phyloP scores from a whole-genome alignment of 2,888 invertebrate species.

The Thysanoteuthis rhombus region DNA sequence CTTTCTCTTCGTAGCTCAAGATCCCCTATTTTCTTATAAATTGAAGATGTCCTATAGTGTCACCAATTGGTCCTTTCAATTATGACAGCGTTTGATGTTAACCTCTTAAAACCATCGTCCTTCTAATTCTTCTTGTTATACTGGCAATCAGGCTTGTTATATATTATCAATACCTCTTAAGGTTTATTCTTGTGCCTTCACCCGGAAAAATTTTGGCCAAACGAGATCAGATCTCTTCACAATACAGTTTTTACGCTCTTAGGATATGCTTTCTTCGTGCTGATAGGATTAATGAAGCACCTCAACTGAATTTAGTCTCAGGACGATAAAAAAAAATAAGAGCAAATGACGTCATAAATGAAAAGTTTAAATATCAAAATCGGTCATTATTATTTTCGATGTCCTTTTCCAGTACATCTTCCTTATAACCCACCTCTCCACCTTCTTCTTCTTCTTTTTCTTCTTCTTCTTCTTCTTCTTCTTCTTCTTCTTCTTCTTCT shows the following conservation, averaged over 20 bases:
- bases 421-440: too few relatives aligned
- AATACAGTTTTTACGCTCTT: background rate
- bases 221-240: background rate
- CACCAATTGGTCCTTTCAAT: background rate
- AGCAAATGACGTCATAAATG: too few relatives aligned
- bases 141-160: background rate
- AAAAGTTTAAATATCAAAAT: too few relatives aligned
- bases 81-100: background rate
- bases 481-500: too few relatives aligned
- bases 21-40: background rate
- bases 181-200: background rate
- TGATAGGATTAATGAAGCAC: too few relatives aligned
- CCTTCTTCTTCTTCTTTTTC: too few relatives aligned
- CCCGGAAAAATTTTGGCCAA: background rate
- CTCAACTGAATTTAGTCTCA: too few relatives aligned
- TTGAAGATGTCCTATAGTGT: background rate
- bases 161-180: background rate
- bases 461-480: too few relatives aligned
- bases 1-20: background rate
- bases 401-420: too few relatives aligned
- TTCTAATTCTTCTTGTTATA: background rate
- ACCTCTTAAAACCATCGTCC: background rate
- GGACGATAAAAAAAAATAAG: too few relatives aligned
- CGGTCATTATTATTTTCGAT: too few relatives aligned
- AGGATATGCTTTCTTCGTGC: background rate